Percentiles rank a stretch among this genome's conserved stretches.
Evolutionary conservation across 1,140 invertebrate species (phyloP).

Genomic region (Cecropterus lyciades): DNA sequence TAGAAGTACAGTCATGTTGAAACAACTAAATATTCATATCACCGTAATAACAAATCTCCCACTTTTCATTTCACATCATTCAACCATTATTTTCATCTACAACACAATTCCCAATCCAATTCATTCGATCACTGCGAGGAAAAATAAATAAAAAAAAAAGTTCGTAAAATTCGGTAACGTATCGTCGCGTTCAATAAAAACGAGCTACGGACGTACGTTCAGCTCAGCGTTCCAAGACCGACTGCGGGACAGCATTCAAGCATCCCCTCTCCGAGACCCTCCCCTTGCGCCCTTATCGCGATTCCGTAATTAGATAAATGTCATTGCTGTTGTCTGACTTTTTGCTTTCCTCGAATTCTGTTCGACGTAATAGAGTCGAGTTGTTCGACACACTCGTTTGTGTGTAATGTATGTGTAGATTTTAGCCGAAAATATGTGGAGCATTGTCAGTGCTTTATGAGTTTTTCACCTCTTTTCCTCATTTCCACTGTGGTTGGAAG

Average conservation of each 20-base stretch:
- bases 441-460: constrained; percentile 47
- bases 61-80: constrained; percentile 57
- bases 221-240: constrained; percentile 11
- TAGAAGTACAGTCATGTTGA: constrained; percentile 71
- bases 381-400: constrained; percentile 47
- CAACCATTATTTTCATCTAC: constrained; percentile 24
- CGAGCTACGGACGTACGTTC: constrained; percentile 12
- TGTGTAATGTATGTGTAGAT: constrained; percentile 14
- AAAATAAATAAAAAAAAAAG: constrained; percentile 30
- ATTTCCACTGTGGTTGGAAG: constrained; percentile 8
- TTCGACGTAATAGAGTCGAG: constrained; percentile 54
- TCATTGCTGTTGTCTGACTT: constrained; percentile 73
- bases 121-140: constrained; percentile 34
- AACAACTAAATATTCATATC: constrained; percentile 52
- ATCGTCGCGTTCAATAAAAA: background rate
- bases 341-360: constrained; percentile 53
- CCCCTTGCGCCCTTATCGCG: constrained; percentile 69
- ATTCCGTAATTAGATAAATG: constrained; percentile 81
- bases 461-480: constrained; percentile 30
- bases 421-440: constrained; percentile 46
- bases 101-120: constrained; percentile 6
- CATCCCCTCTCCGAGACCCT: constrained; percentile 42
- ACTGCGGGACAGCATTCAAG: constrained; percentile 64
- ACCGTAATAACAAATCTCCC: constrained; percentile 50
- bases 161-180: constrained; percentile 33